Evolutionary conservation across 2,888 invertebrate species (phyloP).

Genomic region (Scelioninae gen. 2): DNA sequence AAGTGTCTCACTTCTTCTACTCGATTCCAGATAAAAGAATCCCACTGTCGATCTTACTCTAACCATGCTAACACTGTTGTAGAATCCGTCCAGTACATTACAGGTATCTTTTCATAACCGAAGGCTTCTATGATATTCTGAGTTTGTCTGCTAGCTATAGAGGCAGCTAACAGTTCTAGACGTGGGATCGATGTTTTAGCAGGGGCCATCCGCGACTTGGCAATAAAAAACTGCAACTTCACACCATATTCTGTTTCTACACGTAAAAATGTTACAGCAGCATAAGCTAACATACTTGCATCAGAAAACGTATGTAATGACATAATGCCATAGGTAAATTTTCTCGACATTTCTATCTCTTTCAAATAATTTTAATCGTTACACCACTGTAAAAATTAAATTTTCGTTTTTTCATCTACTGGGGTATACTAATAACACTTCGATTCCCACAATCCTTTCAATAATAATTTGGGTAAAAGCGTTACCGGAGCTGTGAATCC

Average conservation of each 20-base stretch:
- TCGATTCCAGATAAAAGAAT: conserved; percentile 64
- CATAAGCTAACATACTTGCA: conserved; percentile 64
- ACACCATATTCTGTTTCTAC: conserved; percentile 31
- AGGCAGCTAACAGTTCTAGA: conserved; percentile 66
- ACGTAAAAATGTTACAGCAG: conserved; percentile 54
- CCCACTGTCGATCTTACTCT: conserved; percentile 61
- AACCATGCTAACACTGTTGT: conserved; percentile 65
- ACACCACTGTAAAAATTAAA: conserved; percentile 29
- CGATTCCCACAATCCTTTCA: conserved; percentile 51
- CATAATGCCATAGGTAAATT: conserved; percentile 30
- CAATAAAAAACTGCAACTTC: conserved; percentile 57
- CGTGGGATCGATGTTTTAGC: conserved; percentile 65
- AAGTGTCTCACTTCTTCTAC: conserved; percentile 64
- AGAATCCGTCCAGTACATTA: conserved; percentile 66
- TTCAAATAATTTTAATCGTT: conserved; percentile 27
- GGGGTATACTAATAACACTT: conserved; percentile 50
- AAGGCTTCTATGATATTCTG: conserved; percentile 23
- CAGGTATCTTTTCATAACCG: conserved; percentile 22
- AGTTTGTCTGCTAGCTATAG: conserved; percentile 62
- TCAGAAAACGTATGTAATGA: conserved; percentile 66
- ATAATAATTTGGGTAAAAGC: conserved; percentile 54
- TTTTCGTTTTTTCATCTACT: conserved; percentile 34
- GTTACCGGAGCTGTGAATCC: conserved; percentile 54
- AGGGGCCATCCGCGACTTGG: conserved; percentile 66
- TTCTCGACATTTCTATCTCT: conserved; percentile 60